A percentile compares a stretch with the other conserved stretches of the same genome.
Conservation (phyloP, 2,888 invertebrate species). For the Rhorus exstirpatorius region DNA sequence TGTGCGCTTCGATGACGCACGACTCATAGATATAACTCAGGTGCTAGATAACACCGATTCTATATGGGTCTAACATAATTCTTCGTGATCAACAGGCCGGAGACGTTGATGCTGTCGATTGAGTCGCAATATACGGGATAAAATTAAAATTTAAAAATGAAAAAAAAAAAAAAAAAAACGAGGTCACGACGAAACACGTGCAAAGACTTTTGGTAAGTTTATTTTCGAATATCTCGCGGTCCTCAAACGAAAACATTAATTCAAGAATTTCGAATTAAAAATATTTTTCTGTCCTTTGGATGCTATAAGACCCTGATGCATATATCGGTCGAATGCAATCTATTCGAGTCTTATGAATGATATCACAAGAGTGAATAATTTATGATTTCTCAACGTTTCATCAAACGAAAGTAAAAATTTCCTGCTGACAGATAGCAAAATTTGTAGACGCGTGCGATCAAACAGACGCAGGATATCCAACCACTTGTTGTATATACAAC, state of each 20-base stretch:
- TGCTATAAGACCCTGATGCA: not conserved
- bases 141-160: too few relatives aligned
- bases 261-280: not conserved
- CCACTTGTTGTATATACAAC: conserved; percentile 8
- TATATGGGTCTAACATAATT: not conserved
- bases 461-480: not conserved
- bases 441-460: not conserved
- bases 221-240: not conserved
- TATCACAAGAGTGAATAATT: not conserved
- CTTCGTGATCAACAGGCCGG: not conserved
- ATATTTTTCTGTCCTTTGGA: not conserved
- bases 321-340: too few relatives aligned
- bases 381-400: not conserved
- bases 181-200: not conserved
- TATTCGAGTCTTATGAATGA: not conserved
- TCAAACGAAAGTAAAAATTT: not conserved
- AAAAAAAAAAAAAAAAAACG: not conserved
- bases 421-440: not conserved
- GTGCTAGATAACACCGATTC: conserved; percentile 3
- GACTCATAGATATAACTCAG: not conserved
- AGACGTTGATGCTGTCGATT: conserved; percentile 17
- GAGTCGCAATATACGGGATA: not conserved
- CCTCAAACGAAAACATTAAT: not conserved
- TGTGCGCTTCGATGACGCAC: not conserved
- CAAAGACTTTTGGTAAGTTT: not conserved